These are phyloP conservation scores for Falco columbarius DNA, from an alignment of 2,797 vertebrate genomes.

Conservation along the genomic window DNA sequence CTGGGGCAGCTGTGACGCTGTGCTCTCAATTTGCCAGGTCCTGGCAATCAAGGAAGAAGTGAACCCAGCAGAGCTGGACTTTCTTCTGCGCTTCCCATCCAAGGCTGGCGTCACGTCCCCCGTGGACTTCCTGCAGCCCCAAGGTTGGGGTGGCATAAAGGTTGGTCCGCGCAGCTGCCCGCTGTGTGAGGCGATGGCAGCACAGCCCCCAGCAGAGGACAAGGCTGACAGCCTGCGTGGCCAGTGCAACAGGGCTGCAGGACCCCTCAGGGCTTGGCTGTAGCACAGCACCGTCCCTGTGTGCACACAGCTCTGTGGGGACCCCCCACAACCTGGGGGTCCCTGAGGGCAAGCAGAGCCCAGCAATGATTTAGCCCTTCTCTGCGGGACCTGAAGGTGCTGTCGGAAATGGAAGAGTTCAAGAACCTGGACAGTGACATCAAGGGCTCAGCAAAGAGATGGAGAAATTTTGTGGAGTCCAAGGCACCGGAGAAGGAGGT, in stretches of 20 bases:
- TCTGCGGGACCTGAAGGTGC: constrained; percentile 47
- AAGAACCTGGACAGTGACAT: constrained; percentile 78
- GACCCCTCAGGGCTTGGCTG: not conserved
- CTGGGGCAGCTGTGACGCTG: accelerated
- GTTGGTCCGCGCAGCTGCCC: not conserved
- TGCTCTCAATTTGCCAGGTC: constrained; percentile 28
- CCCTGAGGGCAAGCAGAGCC: not conserved
- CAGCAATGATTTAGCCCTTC: not conserved
- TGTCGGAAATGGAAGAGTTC: constrained; percentile 80
- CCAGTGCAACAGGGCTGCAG: not conserved
- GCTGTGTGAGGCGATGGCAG: not conserved
- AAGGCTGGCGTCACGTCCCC: constrained; percentile 65
- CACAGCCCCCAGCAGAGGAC: accelerated
- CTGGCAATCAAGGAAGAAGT: constrained; percentile 76
- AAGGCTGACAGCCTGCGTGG: not conserved
- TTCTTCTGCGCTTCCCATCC: constrained; percentile 78
- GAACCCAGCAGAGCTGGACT: constrained; percentile 73
- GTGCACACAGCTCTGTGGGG: accelerated
- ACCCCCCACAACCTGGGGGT: no score
- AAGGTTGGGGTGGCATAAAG: constrained; percentile 80
- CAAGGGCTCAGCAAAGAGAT: constrained; percentile 76
- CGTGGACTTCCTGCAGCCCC: constrained; percentile 76
- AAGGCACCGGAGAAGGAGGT: constrained; percentile 77
- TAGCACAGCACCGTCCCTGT: accelerated
- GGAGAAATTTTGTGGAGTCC: constrained; percentile 81